Evolutionary conservation across 2,113 vertebrate genomes (phyloP), one percentile per base, ranked within the genome.

Genomic region (Pollachius pollachius): DNA sequence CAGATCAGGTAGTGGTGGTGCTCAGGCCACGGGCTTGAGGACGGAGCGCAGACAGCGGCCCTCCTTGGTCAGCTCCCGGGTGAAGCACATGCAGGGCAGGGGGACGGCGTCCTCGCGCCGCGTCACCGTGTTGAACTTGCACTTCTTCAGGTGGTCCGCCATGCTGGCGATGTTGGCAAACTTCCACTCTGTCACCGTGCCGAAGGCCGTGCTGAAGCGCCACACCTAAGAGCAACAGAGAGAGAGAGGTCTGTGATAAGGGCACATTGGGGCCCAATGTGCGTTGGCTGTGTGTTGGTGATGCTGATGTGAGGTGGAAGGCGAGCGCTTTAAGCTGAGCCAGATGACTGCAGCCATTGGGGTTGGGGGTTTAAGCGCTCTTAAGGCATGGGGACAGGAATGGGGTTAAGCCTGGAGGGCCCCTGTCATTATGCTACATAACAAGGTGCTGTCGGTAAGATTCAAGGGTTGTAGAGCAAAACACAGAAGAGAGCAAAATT

Each of bases 81-180:
- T 97, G 82, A 98, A 97, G 70, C 97, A 98, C 97, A 99, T 99
- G 81, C 97, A 99, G 0, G 97, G 97, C 85, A 99, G 83, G 0
- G 97, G 97, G 66, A 99, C 86, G 0, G 97, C 97, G 76, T 99
- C 97, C 71, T 98, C 94, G 30, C 94, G 91, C 0, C 93, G 95
- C 67, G 96, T 75, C 16, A 99, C 88, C 0, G 91, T 91, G 73
- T 99, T 99, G 86, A 95, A 99, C 89, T 92, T 94, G 86, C 97
- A 99, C 76, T 93, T 96, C 92, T 98, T 98, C 88, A 99, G 90
- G 89, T 99, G 97, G 87, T 99, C 97, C 52, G 97, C 97, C 96
- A 99, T 99, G 92, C 96, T 99, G 78, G 96, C 83, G 68, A 98
- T 95, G 91, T 99, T 95, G 66, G 97, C 96, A 87, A 99, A 99